Base-by-base conservation (phyloP, 2,113 vertebrate species). In the Phaetusa simplex region DNA sequence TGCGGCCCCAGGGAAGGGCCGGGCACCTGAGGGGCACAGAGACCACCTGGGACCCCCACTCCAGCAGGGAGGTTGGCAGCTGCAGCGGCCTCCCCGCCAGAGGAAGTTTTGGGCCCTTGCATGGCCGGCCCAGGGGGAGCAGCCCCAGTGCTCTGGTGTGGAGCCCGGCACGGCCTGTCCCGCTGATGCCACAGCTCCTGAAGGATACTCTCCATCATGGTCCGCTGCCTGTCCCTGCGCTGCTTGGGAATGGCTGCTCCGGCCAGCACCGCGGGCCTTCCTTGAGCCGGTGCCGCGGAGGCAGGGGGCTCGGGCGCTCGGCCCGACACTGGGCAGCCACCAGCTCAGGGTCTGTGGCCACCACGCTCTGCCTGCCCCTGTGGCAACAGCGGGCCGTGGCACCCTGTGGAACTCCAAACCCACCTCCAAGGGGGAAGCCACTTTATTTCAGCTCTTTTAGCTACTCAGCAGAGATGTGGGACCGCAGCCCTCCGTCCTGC, bases 1-100 rank as follows among this genome's bases (percentile, higher is more conserved):
- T 15, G 45, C 14, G n/a, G 24, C 27, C 42, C 36, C 20, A 21
- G 40, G 45, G 29, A 32, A 40, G 36, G 36, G 59, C 34, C 6
- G 2, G 0, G 4, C 21, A 26, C 16, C 1, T 1, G 18, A 6
- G 45, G 43, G 71, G 38, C 77, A 32, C 1, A 7, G 29, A 52
- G 36, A 49, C 42, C 3, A 2, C 16, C 49, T 3, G 7, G 55
- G 71, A 26, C 56, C 45, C 47, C 22, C 22, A 29, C 11, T 4
- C 45, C 12, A 2, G 67, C 9, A 14, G 36, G 8, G 24, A 20
- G 5, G 8, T 8, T 23, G 5, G 6, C 49, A 32, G 42, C 6
- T 34, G 55, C 36, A 26, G 47, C 29, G 23, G 3, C 26, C 36
- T 22, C 13, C 36, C 26, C 14, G 56, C 40, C 29, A 7, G 50